phyloP scores from a whole-genome alignment of 2,113 vertebrate species.

The Suncus etruscus region DNA sequence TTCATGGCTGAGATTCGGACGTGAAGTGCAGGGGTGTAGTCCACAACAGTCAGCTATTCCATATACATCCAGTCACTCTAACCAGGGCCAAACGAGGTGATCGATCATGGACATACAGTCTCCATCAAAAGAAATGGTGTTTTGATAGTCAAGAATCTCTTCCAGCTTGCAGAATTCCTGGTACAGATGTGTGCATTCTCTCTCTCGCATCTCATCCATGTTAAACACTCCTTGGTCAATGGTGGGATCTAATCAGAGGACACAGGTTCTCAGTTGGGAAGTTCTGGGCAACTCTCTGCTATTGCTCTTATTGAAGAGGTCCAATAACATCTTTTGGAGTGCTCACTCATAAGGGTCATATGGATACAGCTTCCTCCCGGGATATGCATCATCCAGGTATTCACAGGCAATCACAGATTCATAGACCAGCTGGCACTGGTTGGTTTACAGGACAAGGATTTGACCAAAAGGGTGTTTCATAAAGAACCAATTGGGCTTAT shows the following conservation, averaged over 20 bases:
- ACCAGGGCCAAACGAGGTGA: constrained; percentile 97
- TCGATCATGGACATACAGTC: constrained; percentile 93
- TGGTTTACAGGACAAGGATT: constrained; percentile 93
- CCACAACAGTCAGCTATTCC: constrained; percentile 86
- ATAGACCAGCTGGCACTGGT: constrained; percentile 91
- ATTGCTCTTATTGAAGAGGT: constrained; percentile 88
- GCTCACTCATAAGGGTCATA: constrained; percentile 92
- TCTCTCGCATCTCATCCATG: constrained; percentile 65
- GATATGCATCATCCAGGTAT: constrained; percentile 95
- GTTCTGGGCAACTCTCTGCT: not conserved
- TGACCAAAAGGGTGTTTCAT: constrained; percentile 92
- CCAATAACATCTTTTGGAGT: constrained; percentile 93
- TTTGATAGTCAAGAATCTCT: constrained; percentile 89
- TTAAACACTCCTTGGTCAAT: constrained; percentile 87
- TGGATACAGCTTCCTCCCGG: constrained; percentile 91
- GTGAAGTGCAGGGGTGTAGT: constrained; percentile 86
- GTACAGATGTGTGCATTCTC: too few relatives aligned
- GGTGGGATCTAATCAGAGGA: constrained; percentile 86
- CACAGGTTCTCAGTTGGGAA: constrained; percentile 53
- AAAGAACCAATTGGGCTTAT: constrained; percentile 95
- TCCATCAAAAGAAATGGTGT: constrained; percentile 91
- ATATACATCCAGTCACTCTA: constrained; percentile 92
- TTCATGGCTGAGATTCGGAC: constrained; percentile 91
- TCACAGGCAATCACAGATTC: constrained; percentile 95
- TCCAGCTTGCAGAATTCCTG: too few relatives aligned